These are phyloP conservation scores for Lycorma delicatula DNA, from an alignment of 1,140 invertebrate species.

Conservation along the genomic window DNA sequence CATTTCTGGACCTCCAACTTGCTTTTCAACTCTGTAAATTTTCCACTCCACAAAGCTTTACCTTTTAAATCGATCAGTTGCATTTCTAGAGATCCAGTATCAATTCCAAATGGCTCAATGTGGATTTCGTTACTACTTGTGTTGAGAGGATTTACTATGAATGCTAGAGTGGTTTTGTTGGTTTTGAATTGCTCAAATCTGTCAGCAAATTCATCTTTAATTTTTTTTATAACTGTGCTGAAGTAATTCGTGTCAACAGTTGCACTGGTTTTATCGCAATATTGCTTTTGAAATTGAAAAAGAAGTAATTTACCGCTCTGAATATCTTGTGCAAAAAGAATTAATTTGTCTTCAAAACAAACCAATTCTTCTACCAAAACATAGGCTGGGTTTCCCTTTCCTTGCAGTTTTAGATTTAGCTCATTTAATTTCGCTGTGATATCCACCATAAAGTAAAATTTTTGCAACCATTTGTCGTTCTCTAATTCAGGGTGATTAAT, in stretches of 20 bases:
- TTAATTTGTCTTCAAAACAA: conserved; percentile 17
- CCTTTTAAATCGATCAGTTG: too few relatives aligned
- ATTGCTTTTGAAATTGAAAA: conserved; percentile 32
- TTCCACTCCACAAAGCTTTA: too few relatives aligned
- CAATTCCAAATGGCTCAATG: conserved; percentile 28
- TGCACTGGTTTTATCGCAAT: conserved; percentile 41
- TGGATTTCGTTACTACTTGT: conserved; percentile 27
- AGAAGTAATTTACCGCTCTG: conserved; percentile 8
- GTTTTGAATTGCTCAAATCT: conserved; percentile 32
- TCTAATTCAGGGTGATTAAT: conserved; percentile 30
- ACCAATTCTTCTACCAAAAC: conserved; percentile 14
- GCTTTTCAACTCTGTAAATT: conserved; percentile 25
- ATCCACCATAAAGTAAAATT: conserved; percentile 32
- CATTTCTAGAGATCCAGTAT: conserved; percentile 18
- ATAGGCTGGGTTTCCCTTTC: conserved; percentile 29
- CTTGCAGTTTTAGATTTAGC: conserved; percentile 33
- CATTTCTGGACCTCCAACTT: conserved; percentile 28
- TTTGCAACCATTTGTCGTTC: conserved; percentile 32
- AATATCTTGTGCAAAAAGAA: conserved; percentile 15
- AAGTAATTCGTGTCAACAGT: conserved; percentile 29
- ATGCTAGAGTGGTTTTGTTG: conserved; percentile 28
- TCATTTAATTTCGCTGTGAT: conserved; percentile 31
- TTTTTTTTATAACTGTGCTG: conserved; percentile 28
- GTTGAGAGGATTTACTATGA: conserved; percentile 31
- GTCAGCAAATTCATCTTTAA: conserved; percentile 29